Conservation (phyloP, 2,113 vertebrate species). For the Pterocles burchelli region DNA sequence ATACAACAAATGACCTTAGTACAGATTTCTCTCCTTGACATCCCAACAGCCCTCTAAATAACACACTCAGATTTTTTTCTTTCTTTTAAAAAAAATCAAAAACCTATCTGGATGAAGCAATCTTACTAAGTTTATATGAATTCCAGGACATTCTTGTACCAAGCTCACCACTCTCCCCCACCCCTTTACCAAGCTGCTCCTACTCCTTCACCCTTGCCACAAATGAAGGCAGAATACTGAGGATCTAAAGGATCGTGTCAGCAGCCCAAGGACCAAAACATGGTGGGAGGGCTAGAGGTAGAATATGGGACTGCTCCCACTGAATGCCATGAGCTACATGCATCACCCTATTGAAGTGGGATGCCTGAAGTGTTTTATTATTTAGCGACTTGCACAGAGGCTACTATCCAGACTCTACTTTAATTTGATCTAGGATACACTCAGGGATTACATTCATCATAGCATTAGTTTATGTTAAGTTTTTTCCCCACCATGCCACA, state of each 20-base stretch:
- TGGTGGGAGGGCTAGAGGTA: rapidly evolving
- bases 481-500: background rate
- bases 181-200: background rate
- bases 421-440: background rate
- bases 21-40: background rate
- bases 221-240: background rate
- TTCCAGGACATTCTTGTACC: background rate
- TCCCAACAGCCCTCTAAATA: constrained; percentile 3
- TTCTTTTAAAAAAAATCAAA: background rate
- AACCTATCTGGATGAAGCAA: background rate
- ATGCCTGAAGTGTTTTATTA: background rate
- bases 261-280: background rate
- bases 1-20: background rate
- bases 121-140: background rate
- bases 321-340: rapidly evolving
- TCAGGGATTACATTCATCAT: background rate
- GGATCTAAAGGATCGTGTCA: background rate
- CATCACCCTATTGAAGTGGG: background rate
- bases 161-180: background rate
- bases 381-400: background rate
- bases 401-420: background rate
- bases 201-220: background rate
- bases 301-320: background rate
- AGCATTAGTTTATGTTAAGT: background rate
- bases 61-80: background rate